phyloP scores from a whole-genome alignment of 92 coral and sea anemone genomes.

The Palythoa caribaeorum region DNA sequence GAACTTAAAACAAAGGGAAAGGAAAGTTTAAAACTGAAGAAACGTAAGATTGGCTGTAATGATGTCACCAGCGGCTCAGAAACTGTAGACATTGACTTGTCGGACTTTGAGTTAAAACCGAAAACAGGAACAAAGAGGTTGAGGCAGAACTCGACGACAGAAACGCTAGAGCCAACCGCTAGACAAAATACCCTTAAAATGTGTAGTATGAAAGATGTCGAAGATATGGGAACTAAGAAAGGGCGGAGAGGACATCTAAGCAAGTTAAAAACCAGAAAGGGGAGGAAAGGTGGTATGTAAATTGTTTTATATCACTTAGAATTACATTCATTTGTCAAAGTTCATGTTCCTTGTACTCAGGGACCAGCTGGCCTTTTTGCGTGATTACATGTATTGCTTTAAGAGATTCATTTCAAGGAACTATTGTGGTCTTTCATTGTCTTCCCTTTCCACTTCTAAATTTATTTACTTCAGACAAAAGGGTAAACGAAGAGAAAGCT shows the following conservation, averaged over 20 bases:
- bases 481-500: too few relatives aligned
- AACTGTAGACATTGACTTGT: slow-evolving; percentile 31
- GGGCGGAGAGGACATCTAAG: not conserved
- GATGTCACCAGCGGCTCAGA: slow-evolving; percentile 10
- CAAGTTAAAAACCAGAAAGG: not conserved
- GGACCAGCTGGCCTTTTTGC: not conserved
- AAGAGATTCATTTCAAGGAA: too few relatives aligned
- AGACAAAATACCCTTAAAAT: not conserved
- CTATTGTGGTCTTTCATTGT: too few relatives aligned
- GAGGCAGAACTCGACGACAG: slow-evolving; percentile 5
- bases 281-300: not conserved
- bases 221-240: not conserved
- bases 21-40: slow-evolving; percentile 19
- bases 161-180: not conserved
- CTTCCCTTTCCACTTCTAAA: too few relatives aligned
- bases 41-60: slow-evolving; percentile 24
- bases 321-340: not conserved
- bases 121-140: slow-evolving; percentile 21
- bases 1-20: not conserved
- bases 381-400: too few relatives aligned
- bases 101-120: slow-evolving; percentile 26
- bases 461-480: too few relatives aligned
- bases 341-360: not conserved
- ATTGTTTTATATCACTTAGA: not conserved
- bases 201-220: slow-evolving; percentile 3